A percentile compares a stretch with the other conserved stretches of the same genome.
These are phyloP conservation scores for Brachionichthys hirsutus DNA, from an alignment of 2,113 vertebrate genomes.

Conservation along the genomic window DNA sequence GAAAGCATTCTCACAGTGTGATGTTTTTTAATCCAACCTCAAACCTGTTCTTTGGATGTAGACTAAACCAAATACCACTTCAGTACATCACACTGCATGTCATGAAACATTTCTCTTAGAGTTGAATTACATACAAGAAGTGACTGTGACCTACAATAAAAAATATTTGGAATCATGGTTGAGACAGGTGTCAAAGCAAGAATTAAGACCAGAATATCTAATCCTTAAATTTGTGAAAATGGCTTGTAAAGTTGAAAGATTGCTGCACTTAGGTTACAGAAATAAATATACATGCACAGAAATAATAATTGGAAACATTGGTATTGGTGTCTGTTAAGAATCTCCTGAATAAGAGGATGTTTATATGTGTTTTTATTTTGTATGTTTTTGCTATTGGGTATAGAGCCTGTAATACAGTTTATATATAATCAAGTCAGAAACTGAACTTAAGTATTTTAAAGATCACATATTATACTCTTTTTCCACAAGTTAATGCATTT, in stretches of 20 bases:
- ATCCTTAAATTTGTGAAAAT: neutral
- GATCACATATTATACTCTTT: too few relatives aligned
- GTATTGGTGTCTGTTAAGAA: too few relatives aligned
- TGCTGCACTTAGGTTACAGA: too few relatives aligned
- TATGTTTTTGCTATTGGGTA: too few relatives aligned
- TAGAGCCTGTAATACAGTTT: too few relatives aligned
- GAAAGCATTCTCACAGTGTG: conserved; percentile 51
- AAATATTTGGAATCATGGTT: conserved; percentile 3
- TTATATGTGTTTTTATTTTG: too few relatives aligned
- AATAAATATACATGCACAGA: too few relatives aligned
- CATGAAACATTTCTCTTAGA: conserved; percentile 23
- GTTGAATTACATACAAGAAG: conserved; percentile 4
- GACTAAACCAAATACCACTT: conserved; percentile 50
- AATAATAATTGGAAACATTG: too few relatives aligned
- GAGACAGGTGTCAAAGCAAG: conserved; percentile 7
- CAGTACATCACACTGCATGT: conserved; percentile 12
- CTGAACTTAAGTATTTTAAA: too few relatives aligned
- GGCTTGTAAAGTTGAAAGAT: neutral
- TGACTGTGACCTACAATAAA: neutral
- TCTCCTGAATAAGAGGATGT: too few relatives aligned
- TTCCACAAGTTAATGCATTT: too few relatives aligned
- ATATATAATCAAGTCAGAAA: too few relatives aligned
- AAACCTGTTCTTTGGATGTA: conserved; percentile 38
- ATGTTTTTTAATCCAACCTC: conserved; percentile 52
- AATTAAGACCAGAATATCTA: neutral